These are phyloP conservation scores for Isoperla grammatica DNA, from an alignment of 2,888 invertebrate species.

Conservation along the genomic window DNA sequence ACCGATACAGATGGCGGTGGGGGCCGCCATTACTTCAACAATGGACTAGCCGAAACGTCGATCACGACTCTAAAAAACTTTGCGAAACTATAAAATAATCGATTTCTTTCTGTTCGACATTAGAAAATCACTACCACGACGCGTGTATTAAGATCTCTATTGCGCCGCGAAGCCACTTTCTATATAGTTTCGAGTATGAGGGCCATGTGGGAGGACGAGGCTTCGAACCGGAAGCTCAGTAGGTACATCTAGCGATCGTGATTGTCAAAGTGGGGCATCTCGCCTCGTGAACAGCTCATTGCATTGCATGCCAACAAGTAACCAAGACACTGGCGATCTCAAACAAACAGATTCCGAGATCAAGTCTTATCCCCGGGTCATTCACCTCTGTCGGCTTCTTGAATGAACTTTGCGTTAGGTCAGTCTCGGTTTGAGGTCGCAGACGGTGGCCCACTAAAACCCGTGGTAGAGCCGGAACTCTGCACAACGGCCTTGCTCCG, in stretches of 20 bases:
- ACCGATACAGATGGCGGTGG: no score
- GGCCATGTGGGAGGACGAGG: constrained; percentile 4
- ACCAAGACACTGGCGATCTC: neutral
- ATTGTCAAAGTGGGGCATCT: constrained; percentile 13
- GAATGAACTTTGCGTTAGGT: constrained; percentile 9
- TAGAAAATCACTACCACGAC: neutral
- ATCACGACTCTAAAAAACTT: neutral
- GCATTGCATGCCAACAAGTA: neutral
- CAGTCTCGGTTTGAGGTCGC: constrained; percentile 4
- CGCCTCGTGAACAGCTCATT: neutral
- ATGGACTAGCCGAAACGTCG: neutral
- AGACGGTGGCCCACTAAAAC: constrained; percentile 3
- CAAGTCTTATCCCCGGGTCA: neutral
- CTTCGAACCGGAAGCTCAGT: constrained; percentile 13
- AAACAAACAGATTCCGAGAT: neutral
- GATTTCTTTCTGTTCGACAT: neutral
- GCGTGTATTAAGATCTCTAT: neutral
- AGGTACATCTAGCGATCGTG: constrained; percentile 1
- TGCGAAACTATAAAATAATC: neutral
- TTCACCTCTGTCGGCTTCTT: constrained; percentile 6
- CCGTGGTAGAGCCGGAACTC: constrained; percentile 14
- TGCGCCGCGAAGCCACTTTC: constrained; percentile 5
- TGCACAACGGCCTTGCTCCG: constrained; percentile 8
- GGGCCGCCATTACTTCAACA: neutral
- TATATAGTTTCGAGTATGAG: neutral